A percentile compares a stretch with the other conserved stretches of the same genome.
Evolutionary conservation across 2,888 invertebrate genomes (phyloP).

Genomic region (Drosophila pseudotalamancana): DNA sequence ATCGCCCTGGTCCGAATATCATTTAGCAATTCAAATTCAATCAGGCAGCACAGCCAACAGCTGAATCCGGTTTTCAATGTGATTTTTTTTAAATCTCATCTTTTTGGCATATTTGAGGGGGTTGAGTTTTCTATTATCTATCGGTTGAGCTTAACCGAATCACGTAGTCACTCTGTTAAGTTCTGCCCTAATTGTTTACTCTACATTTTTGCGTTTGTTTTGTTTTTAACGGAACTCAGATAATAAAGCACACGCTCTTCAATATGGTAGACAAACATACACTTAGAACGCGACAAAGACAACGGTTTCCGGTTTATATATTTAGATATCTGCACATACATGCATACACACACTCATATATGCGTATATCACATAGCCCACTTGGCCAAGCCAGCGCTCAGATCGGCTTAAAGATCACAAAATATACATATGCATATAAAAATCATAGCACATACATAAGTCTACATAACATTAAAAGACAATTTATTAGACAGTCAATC

Average conservation of each 20-base stretch:
- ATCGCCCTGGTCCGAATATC: constrained; percentile 44
- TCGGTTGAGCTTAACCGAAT: constrained; percentile 46
- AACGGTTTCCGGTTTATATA: constrained; percentile 68
- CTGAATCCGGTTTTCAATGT: constrained; percentile 43
- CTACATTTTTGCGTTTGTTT: constrained; percentile 68
- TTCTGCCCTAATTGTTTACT: constrained; percentile 68
- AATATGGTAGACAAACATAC: constrained; percentile 12
- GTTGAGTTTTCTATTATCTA: constrained; percentile 8
- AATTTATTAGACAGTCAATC: constrained; percentile 58
- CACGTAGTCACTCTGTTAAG: constrained; percentile 67
- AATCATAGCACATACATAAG: constrained; percentile 30
- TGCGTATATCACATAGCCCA: constrained; percentile 48
- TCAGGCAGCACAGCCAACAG: constrained; percentile 38
- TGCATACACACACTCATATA: no score
- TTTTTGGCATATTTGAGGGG: constrained; percentile 5
- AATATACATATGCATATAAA: constrained; percentile 59
- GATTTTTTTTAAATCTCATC: constrained; percentile 37
- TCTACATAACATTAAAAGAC: constrained; percentile 46
- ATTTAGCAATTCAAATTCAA: constrained; percentile 79
- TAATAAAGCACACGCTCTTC: constrained; percentile 62
- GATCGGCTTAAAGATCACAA: constrained; percentile 17
- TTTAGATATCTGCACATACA: constrained; percentile 11
- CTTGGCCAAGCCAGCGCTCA: constrained; percentile 25
- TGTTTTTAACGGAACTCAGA: constrained; percentile 65
- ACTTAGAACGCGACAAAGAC: constrained; percentile 61